Evolutionary conservation across 2,888 invertebrate genomes (phyloP).

Genomic region (Trilocha varians): DNA sequence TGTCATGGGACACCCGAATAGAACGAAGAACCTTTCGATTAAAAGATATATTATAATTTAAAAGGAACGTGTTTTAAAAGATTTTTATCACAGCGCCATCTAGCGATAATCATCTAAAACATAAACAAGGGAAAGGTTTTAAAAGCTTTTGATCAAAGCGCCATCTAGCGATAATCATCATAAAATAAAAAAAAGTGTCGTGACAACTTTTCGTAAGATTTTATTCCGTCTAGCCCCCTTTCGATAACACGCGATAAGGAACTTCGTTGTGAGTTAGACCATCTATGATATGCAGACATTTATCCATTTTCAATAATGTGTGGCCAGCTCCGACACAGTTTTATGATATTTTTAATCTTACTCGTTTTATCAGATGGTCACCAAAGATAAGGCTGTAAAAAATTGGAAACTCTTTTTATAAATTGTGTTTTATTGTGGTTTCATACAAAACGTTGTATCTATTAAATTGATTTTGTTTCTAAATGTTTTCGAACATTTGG

Average conservation of each 20-base stretch:
- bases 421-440: slow-evolving; percentile 9
- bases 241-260: no score
- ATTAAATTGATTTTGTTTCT: slow-evolving; percentile 30
- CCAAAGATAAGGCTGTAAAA: slow-evolving; percentile 65
- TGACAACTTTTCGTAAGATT: no score
- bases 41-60: no score
- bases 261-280: slow-evolving; percentile 22
- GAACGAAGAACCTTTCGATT: no score
- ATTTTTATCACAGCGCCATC: no score
- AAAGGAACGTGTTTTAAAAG: no score
- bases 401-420: slow-evolving; percentile 14
- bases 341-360: slow-evolving; percentile 1
- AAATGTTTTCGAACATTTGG: slow-evolving; percentile 28
- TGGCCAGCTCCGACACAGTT: background rate
- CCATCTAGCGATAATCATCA: no score
- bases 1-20: no score
- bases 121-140: slow-evolving; percentile 15
- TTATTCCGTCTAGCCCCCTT: no score
- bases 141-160: no score
- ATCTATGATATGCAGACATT: slow-evolving; percentile 10
- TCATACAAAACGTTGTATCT: slow-evolving; percentile 24
- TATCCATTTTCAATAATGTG: background rate
- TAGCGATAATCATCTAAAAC: no score
- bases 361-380: slow-evolving; percentile 32
- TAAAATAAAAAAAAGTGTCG: no score